Evolutionary conservation across 1,140 invertebrate genomes (phyloP).

Genomic region (Apis mellifera): Amel_HAv3.1 CM009942.2:9702501-9703000

Average conservation of each 20-base stretch:
- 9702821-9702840: slow-evolving; percentile 49
- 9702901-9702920: too few relatives aligned
- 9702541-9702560: slow-evolving; percentile 1
- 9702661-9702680: slow-evolving; percentile 63
- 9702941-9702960: too few relatives aligned
- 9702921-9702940: too few relatives aligned
- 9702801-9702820: slow-evolving; percentile 59
- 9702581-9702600: neutral
- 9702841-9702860: slow-evolving; percentile 40
- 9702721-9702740: slow-evolving; percentile 49
- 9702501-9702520: slow-evolving; percentile 31
- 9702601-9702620: slow-evolving; percentile 37
- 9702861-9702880: too few relatives aligned
- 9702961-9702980: too few relatives aligned
- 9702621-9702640: slow-evolving; percentile 60
- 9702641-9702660: slow-evolving; percentile 65
- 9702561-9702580: neutral
- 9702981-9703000: too few relatives aligned
- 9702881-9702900: neutral
- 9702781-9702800: slow-evolving; percentile 55
- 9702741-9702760: slow-evolving; percentile 61
- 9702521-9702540: slow-evolving; percentile 27
- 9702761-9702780: slow-evolving; percentile 53
- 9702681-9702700: slow-evolving; percentile 48
- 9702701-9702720: slow-evolving; percentile 49